Conservation (phyloP, 1,140 invertebrate species). For the Drosophila sulfurigaster region DNA sequence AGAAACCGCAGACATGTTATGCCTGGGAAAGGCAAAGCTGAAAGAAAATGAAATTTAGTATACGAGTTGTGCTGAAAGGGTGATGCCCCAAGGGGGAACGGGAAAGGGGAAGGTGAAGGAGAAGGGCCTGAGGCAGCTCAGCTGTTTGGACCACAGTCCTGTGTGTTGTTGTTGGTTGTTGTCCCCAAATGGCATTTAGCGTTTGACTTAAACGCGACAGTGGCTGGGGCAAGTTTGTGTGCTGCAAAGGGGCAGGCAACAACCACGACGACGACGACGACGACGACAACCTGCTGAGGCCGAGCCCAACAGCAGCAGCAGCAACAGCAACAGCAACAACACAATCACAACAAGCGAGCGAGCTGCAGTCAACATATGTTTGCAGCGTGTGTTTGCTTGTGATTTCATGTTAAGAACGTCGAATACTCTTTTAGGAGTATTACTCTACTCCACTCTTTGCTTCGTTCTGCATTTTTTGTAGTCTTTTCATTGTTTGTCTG, state of each 20-base stretch:
- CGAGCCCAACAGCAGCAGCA: conserved; percentile 10
- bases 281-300: conserved; percentile 28
- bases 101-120: background rate
- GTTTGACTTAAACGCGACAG: conserved; percentile 73
- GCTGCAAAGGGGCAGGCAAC: background rate
- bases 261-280: background rate
- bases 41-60: conserved; percentile 50
- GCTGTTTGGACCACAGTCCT: conserved; percentile 50
- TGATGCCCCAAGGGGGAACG: background rate
- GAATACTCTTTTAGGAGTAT: conserved; percentile 56
- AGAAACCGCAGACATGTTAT: conserved; percentile 73
- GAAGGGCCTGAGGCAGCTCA: conserved; percentile 45
- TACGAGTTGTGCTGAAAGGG: conserved; percentile 6
- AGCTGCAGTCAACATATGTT: conserved; percentile 64
- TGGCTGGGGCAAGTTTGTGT: conserved; percentile 25
- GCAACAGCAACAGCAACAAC: conserved; percentile 23
- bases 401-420: conserved; percentile 69
- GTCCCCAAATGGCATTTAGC: conserved; percentile 80
- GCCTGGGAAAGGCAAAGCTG: conserved; percentile 31
- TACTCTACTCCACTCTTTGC: background rate
- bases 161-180: conserved; percentile 29
- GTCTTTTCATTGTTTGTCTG: conserved; percentile 34
- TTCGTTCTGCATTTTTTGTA: conserved; percentile 21
- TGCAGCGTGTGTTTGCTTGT: conserved; percentile 45
- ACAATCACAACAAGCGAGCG: conserved; percentile 42